Base-by-base conservation (phyloP, 2,797 vertebrate species). In the Enteromius viviparus region DNA sequence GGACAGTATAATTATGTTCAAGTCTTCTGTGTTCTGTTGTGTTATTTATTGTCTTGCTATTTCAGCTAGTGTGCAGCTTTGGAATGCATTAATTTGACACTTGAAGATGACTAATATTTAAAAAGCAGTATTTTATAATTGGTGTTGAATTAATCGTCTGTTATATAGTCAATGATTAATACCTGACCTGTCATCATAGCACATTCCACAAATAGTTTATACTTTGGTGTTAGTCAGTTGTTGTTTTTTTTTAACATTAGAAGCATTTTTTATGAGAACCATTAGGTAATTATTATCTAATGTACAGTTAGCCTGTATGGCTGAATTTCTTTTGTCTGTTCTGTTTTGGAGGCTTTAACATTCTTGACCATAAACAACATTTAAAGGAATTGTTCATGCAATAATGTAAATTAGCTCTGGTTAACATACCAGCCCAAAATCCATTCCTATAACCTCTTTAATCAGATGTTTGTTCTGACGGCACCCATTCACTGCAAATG, bases 131-230 rank as follows among this genome's bases (percentile, higher is more conserved):
- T 74, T 76, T 23, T 14, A 58, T 72, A 58, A 58, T 17, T 40
- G 21, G 45, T 12, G 45, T 32, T 51, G 23, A 75, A 75, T 32
- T n/a, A 75, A 55, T 40, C 3, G 26, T 26, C 34, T 60, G 53
- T 76, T 76, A 42, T 76, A 76, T 10, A 76, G 53, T 76, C 51
- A 60, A 17, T 40, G n/a, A 42, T 60, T 60, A 55, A 76, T 60
- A 17, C n/a, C 34, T 19, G 32, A 76, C 19, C 26, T 3, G n/a
- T 55, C 51, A 34, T 53, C 29, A 37, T 14, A 58, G 6, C 34
- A 58, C 51, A 40, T 58, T 40, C 34, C 34, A 76, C 53, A 55
- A 55, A 55, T 4, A 34, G 19, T 74, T 3, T 4, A n/a, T 3
- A 47, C 11, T 14, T 37, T 75, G 3, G 17, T 74, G 29, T 53